phyloP scores from a whole-genome alignment of 2,797 vertebrate genomes.

The Balearica regulorum region DNA sequence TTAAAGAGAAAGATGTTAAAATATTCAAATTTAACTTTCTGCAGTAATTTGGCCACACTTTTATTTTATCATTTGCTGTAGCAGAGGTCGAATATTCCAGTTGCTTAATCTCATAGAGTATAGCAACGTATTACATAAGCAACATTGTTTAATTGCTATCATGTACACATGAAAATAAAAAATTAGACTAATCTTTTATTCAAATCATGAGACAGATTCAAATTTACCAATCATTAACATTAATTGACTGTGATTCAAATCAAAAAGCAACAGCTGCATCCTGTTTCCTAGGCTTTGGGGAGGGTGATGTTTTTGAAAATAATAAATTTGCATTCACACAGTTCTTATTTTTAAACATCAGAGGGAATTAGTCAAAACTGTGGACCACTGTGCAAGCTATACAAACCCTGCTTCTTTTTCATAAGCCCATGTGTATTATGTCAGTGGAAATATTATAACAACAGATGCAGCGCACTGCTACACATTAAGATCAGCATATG shows the following conservation, averaged over 20 bases:
- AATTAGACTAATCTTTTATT: conserved; percentile 35
- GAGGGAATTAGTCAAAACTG: conserved; percentile 32
- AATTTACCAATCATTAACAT: conserved; percentile 27
- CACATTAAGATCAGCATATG: background rate
- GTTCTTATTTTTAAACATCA: conserved; percentile 58
- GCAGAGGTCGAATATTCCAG: conserved; percentile 28
- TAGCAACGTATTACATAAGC: background rate
- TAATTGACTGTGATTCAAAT: conserved; percentile 12
- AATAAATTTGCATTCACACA: conserved; percentile 30
- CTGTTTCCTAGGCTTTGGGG: conserved; percentile 9
- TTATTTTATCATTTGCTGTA: background rate
- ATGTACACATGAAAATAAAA: conserved; percentile 22
- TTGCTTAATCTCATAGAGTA: background rate
- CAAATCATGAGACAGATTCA: conserved; percentile 3
- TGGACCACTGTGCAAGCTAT: background rate
- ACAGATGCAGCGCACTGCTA: background rate
- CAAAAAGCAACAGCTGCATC: conserved; percentile 41
- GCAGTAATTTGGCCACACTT: background rate
- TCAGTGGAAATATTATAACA: background rate
- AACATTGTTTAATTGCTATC: conserved; percentile 38
- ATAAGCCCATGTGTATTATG: background rate
- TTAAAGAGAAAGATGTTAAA: background rate
- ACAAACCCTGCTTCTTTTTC: background rate
- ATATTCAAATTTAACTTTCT: conserved; percentile 1
- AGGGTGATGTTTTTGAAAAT: conserved; percentile 30